phyloP scores from a whole-genome alignment of 2,113 vertebrate genomes.

The Genyomyrus donnyi region DNA sequence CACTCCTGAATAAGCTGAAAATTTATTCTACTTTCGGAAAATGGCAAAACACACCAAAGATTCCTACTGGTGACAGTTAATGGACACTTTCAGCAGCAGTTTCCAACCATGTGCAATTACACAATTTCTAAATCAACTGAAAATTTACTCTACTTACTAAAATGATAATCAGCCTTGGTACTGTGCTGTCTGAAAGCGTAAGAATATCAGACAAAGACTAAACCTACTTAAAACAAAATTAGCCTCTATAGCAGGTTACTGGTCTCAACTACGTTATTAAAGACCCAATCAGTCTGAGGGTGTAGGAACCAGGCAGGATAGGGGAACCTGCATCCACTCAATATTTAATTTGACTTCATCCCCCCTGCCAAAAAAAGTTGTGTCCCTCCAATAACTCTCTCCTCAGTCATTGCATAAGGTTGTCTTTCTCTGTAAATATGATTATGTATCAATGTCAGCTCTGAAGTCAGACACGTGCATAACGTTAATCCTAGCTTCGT shows the following conservation, averaged over 20 bases:
- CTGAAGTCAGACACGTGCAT: background rate
- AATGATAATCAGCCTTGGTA: background rate
- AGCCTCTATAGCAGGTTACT: background rate
- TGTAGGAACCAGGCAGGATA: background rate
- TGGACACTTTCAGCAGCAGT: background rate
- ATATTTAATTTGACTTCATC: background rate
- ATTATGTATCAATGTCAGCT: background rate
- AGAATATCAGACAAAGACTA: background rate
- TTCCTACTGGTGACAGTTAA: background rate
- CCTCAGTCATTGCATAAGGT: background rate
- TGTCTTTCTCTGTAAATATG: background rate
- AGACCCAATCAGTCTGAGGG: background rate
- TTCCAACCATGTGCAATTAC: background rate
- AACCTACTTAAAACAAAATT: background rate
- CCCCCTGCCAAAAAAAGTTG: too few species aligned
- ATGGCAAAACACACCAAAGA: background rate
- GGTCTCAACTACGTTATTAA: background rate
- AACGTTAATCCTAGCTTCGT: background rate
- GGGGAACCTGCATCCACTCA: background rate
- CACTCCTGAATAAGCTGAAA: background rate
- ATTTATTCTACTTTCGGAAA: background rate
- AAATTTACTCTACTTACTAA: background rate
- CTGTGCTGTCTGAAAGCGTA: background rate
- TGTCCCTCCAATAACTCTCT: background rate
- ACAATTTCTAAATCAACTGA: background rate